These are phyloP conservation scores for Campaea margaritaria DNA, from an alignment of 2,888 invertebrate species.

Conservation along the genomic window DNA sequence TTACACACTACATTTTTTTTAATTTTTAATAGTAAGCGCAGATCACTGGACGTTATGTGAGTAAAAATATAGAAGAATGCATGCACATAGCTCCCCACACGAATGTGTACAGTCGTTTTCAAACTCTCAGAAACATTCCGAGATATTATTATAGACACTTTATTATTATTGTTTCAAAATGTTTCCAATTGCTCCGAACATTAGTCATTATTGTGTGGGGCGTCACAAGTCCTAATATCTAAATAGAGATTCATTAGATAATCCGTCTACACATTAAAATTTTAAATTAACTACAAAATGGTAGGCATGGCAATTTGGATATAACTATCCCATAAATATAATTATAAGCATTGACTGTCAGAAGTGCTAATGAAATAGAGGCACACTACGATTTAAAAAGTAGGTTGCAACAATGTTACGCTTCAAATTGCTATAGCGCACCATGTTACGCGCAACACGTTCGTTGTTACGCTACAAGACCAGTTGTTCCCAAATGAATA, in stretches of 20 bases:
- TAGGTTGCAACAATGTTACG: too few species aligned
- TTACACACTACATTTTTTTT: background rate
- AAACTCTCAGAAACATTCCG: background rate
- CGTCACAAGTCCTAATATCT: background rate
- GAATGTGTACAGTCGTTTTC: background rate
- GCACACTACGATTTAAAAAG: background rate
- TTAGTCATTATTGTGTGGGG: background rate
- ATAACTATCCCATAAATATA: slow-evolving; percentile 10
- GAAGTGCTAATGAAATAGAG: slow-evolving; percentile 15
- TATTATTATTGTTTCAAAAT: slow-evolving; percentile 1
- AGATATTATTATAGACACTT: background rate
- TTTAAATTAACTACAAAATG: slow-evolving; percentile 3
- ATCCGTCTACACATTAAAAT: background rate
- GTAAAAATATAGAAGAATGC: background rate
- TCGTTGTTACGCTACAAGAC: too few species aligned
- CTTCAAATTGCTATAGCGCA: too few species aligned
- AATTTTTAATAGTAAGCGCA: background rate
- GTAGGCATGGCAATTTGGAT: slow-evolving; percentile 12
- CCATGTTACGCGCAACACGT: too few species aligned
- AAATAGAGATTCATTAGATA: slow-evolving; percentile 14
- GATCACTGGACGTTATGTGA: background rate
- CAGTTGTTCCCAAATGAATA: too few species aligned
- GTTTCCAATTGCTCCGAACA: background rate
- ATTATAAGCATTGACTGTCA: slow-evolving; percentile 19
- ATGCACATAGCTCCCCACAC: background rate